Evolutionary conservation across 2,797 vertebrate species (phyloP), one percentile per base, ranked within the genome.

Genomic region (Pseudopleuronectes americanus): DNA sequence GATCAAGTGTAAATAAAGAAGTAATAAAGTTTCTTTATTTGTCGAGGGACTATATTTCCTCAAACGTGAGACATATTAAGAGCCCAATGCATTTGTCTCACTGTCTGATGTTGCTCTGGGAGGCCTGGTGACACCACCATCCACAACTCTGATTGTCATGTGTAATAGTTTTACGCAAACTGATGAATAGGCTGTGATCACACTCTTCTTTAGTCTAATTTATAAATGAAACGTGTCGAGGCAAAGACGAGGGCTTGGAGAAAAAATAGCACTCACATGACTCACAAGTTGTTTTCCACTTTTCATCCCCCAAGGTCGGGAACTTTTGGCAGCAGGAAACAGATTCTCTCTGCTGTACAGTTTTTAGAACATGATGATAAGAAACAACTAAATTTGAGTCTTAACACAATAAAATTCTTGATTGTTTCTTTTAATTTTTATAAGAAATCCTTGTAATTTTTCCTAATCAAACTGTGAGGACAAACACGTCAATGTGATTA

Each of bases 1-100:
- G 47, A 47, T 64, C 71, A 61, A 23, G 61, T 71, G 41, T 74
- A 76, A 83, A 79, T 78, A 54, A 54, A 63, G 26, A 5, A 61
- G 51, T 41, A 53, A 72, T 75, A 48, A n/a, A n/a, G 8, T 43
- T n/a, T n/a, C 5, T 49, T 23, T 53, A 61, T 70, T 62, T 52
- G 43, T 8, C 19, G 19, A 62, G 23, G 52, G 19, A 28, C 16
- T 8, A 10, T 16, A n/a, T 57, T 47, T 41, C 60, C 12, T 36
- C 8, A 68, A 61, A 58, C 22, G 19, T 2, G 4, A 49, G 31
- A 54, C 63, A 74, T 45, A 49, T 64, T 53, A 26, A 55, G 55
- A 53, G 31, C 22, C 26, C 23, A 0, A 1, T 51, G 22, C 22
- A 22, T 69, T 79, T 52, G 56, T 74, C 71, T 80, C 57, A 64